A percentile compares a stretch with the other conserved stretches of the same genome.
These are phyloP conservation scores for Galago senegalensis DNA, from an alignment of 2,797 vertebrate genomes.

Conservation along the genomic window DNA sequence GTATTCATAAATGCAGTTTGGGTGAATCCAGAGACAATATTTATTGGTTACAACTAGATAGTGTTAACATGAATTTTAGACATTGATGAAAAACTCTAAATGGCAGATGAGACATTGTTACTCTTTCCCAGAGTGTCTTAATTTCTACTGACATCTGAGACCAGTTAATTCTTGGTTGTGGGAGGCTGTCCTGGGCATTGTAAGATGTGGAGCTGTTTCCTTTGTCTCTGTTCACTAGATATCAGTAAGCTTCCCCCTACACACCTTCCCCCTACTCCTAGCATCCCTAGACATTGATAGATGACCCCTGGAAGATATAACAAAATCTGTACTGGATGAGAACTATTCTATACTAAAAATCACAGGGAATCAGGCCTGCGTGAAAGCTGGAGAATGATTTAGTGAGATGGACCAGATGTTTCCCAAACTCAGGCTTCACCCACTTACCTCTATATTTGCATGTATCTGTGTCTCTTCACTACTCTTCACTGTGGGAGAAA, in stretches of 20 bases:
- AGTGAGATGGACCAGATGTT: neutral
- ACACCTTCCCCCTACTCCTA: neutral
- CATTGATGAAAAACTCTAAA: neutral
- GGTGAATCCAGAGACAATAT: neutral
- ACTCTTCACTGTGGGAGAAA: neutral
- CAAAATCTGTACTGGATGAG: neutral
- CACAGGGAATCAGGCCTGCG: rapidly evolving
- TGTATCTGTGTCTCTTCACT: rapidly evolving
- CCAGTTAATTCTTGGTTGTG: too few relatives aligned
- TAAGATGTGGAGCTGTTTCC: neutral
- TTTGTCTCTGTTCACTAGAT: neutral
- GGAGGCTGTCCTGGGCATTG: too few relatives aligned
- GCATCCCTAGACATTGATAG: neutral
- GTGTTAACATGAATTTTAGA: neutral
- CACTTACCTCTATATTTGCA: conserved; percentile 5
- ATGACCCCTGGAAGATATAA: neutral
- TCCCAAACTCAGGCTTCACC: neutral
- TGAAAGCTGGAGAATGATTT: neutral
- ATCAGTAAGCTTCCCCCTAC: too few relatives aligned
- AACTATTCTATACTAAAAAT: neutral
- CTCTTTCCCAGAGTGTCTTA: neutral
- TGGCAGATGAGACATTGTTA: neutral
- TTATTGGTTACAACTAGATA: neutral
- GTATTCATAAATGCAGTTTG: too few relatives aligned
- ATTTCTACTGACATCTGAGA: neutral